A percentile compares a stretch with the other conserved stretches of the same genome.
Conservation (phyloP, 1,140 invertebrate genomes). For the Manduca sexta region DNA sequence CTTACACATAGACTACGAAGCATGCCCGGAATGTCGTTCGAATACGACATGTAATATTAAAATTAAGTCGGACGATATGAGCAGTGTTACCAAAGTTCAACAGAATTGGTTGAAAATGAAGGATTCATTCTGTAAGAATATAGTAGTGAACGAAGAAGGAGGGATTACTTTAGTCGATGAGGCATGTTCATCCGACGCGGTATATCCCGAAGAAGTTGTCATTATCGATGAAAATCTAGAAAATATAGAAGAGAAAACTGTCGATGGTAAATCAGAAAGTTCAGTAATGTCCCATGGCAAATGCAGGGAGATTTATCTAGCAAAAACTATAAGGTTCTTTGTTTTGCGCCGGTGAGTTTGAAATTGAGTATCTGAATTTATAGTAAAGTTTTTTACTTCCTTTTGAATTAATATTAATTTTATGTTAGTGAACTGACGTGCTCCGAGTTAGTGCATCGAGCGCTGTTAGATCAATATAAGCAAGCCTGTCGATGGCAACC, state of each 20-base stretch:
- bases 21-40: constrained; percentile 38
- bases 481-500: constrained; percentile 37
- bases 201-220: constrained; percentile 5
- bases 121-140: constrained; percentile 51
- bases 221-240: constrained; percentile 4
- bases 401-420: background rate
- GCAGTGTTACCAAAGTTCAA: constrained; percentile 25
- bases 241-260: constrained; percentile 8
- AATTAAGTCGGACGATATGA: constrained; percentile 33
- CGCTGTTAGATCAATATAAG: constrained; percentile 42
- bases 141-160: constrained; percentile 50
- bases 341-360: constrained; percentile 37
- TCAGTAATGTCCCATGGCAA: constrained; percentile 25
- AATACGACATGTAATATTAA: constrained; percentile 41
- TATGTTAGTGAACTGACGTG: constrained; percentile 43
- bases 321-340: constrained; percentile 47
- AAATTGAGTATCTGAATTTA: background rate
- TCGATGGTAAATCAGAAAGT: constrained; percentile 18
- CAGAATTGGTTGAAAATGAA: constrained; percentile 46
- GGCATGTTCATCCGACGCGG: constrained; percentile 14
- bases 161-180: constrained; percentile 33
- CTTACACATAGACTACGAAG: constrained; percentile 38
- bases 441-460: constrained; percentile 44
- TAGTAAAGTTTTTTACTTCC: background rate
- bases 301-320: constrained; percentile 41